Evolutionary conservation across 2,888 invertebrate genomes (phyloP), one percentile per base, ranked within the genome.

Genomic region (Parnassius apollo): DNA sequence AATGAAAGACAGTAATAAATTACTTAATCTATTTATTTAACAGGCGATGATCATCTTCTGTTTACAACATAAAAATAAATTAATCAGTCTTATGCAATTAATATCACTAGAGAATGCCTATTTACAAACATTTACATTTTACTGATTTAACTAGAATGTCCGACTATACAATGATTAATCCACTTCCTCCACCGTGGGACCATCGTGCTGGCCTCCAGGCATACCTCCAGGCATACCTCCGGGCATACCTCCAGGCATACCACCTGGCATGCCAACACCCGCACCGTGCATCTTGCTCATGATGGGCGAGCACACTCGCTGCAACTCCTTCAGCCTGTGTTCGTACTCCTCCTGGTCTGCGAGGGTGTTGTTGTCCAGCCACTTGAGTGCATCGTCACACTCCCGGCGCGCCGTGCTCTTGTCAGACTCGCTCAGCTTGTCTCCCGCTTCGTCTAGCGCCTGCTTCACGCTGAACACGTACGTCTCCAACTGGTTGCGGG

Each of bases 281-380:
- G 93, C 93, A 65, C 94, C 94, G 69, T 93, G 93, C 75, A 93
- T 74, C 74, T 93, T 93, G 68, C 85, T 89, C 93, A 93, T 93
- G 51, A 93, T 71, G 1, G 93, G 95, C 78, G 77, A 91, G 73
- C 94, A 94, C 12, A 86, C 81, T 62, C 87, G 88, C 73, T 94
- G 93, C 45, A 95, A 65, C 64, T 95, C 94, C 68, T 93, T 91
- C 68, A 94, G 76, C 69, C 91, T 93, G 72, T 93, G 91, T 65
- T 94, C 94, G 72, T 90, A 94, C 76, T 94, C 95, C 9, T 93
- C 95, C 75, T 93, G 94, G 62, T 93, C 95, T 9, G 94, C 95
- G 70, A 92, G 87, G 48, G 91, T 92, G 85, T 94, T 95, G 76
- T 88, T 84, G 78, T 96, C 96, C 69, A 96, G 83, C 96, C 96